Base-by-base conservation (phyloP, 1,140 invertebrate genomes). In the Tetragonula clypearis region DNA sequence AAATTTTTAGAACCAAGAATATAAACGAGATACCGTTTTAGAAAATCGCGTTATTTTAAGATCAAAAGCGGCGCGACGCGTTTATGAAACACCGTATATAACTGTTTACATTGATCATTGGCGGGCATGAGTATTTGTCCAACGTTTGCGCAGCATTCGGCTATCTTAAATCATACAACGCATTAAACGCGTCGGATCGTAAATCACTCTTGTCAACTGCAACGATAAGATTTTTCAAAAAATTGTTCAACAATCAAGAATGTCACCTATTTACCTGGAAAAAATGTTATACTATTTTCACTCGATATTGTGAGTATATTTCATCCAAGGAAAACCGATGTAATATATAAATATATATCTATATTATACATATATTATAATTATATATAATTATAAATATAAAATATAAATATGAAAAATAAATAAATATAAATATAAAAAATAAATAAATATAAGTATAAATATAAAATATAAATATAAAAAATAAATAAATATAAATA, bases 101-200 rank as follows among this genome's bases (percentile, higher is more conserved):
- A 62, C n/a, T 62, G 49, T 82, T 82, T 82, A 82, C 81, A 76
- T 76, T 49, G 60, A 76, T 41, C 35, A 56, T 68, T 76, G 73
- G 30, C 81, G 62, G 21, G 62, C 17, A 2, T 0, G 2, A 41
- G 17, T 58, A 23, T 49, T 49, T 49, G 41, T 49, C 41, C 41
- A 49, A 49, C 41, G 41, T 49, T 49, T 73, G 26, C 56, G 35
- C 3, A 30, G 35, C 6, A 26, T 35, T n/a, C 19, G 15, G 26
- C 21, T 15, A 41, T n/a, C 41, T 11, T 23, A 5, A 19, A n/a
- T 19, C 11, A 8, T 65, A 55, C 5, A 15, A 30, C 12, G 15
- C 53, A n/a, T 30, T n/a, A 53, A 26, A 23, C 14, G 1, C 3
- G 30, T 71, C 12, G 21, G 17, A 19, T 21, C 11, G 5, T 35